A percentile compares a stretch with the other conserved stretches of the same genome.
Conservation (phyloP, 2,797 vertebrate species). For the Remorina albescens region DNA sequence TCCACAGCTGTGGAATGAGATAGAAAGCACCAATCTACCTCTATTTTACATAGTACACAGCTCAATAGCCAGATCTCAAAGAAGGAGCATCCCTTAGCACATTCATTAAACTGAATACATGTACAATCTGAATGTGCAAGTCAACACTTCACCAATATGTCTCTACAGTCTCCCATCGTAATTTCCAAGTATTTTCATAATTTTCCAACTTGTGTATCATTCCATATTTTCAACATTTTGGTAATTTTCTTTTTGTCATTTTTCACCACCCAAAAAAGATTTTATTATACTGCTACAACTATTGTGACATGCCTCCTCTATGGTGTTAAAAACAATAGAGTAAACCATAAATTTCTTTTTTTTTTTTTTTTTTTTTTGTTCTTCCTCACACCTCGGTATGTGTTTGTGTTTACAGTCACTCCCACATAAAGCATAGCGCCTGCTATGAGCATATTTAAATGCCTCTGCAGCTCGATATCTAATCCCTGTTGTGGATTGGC, state of each 20-base stretch:
- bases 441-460: slow-evolving; percentile 71
- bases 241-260: too few relatives aligned
- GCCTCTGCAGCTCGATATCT: slow-evolving; percentile 73
- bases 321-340: slow-evolving; percentile 36
- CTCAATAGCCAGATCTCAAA: slow-evolving; percentile 14
- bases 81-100: neutral
- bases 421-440: slow-evolving; percentile 66
- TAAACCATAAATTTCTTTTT: slow-evolving; percentile 17
- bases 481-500: slow-evolving; percentile 83
- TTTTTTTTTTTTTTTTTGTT: slow-evolving; percentile 29
- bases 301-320: slow-evolving; percentile 31
- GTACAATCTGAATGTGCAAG: too few relatives aligned
- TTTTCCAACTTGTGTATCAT: neutral
- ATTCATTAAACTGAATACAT: slow-evolving; percentile 17
- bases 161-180: neutral
- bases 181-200: neutral
- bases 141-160: slow-evolving; percentile 10
- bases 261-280: slow-evolving; percentile 2
- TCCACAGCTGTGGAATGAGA: slow-evolving; percentile 58
- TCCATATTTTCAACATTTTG: too few relatives aligned
- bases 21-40: slow-evolving; percentile 13
- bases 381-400: slow-evolving; percentile 46
- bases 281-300: slow-evolving; percentile 10
- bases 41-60: slow-evolving; percentile 40
- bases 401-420: slow-evolving; percentile 77